Conservation (phyloP, 2,888 invertebrate genomes). For the Frankliniella fusca region DNA sequence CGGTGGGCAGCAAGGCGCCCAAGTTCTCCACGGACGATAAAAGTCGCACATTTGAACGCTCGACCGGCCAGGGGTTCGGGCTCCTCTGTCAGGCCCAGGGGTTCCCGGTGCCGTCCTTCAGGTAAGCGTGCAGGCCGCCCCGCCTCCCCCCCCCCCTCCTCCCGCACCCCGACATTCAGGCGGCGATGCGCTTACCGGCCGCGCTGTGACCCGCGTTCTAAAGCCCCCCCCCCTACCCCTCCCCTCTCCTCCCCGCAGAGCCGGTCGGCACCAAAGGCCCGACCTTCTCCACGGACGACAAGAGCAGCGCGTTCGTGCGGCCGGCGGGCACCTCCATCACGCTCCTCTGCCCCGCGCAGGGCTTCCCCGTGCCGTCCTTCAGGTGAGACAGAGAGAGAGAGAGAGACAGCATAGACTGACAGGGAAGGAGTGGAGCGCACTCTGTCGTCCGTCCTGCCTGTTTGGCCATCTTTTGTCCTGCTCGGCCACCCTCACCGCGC, state of each 20-base stretch:
- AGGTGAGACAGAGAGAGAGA: constrained; percentile 41
- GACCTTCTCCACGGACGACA: constrained; percentile 60
- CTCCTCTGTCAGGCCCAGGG: constrained; percentile 49
- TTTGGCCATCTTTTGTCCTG: too few relatives aligned
- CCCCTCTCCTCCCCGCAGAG: constrained; percentile 47
- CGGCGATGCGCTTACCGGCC: constrained; percentile 39
- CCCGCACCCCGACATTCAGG: constrained; percentile 49
- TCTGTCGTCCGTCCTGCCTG: too few relatives aligned
- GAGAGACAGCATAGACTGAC: too few relatives aligned
- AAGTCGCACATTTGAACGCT: constrained; percentile 57
- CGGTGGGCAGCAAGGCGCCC: constrained; percentile 64
- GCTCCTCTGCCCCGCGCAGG: constrained; percentile 47
- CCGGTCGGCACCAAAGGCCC: constrained; percentile 64
- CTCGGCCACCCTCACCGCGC: too few relatives aligned
- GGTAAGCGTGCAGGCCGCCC: constrained; percentile 41
- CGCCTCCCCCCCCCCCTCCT: not conserved
- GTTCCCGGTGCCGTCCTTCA: constrained; percentile 47
- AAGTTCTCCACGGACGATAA: constrained; percentile 61
- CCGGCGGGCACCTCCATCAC: constrained; percentile 55
- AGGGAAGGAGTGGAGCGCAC: too few relatives aligned
- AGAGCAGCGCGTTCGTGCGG: constrained; percentile 56
- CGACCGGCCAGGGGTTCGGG: constrained; percentile 55
- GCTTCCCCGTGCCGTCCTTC: constrained; percentile 45
- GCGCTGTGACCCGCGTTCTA: constrained; percentile 31
- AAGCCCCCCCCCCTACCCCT: not conserved